Base-by-base conservation (phyloP, 2,888 invertebrate species). In the Aporophyla lueneburgensis region DNA sequence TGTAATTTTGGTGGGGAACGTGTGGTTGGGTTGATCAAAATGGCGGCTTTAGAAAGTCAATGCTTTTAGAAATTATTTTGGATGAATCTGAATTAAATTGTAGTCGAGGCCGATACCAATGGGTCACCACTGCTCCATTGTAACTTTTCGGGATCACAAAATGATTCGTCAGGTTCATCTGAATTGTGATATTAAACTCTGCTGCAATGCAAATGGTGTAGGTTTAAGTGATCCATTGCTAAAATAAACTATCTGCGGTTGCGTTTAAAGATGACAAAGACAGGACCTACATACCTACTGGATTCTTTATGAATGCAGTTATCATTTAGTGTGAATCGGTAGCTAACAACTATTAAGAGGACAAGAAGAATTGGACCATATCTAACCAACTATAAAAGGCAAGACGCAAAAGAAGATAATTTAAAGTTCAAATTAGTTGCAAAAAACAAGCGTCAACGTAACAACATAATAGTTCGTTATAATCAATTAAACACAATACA, bases 401-500 rank as follows among this genome's bases (percentile, higher is more conserved):
- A 77, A 75, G 5, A 54, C 14, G 58, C 27, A 58, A 71, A 63
- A 73, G 51, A 61, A 85, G 51, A 33, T 21, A 46, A 84, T 46
- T 69, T 53, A 62, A 80, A 70, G 21, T 58, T 67, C 12, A 66
- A 59, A 65, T 61, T 43, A 40, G 46, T 24, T n/a, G 66, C 53
- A 81, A 71, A 69, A 85, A 77, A 7, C 40, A 71, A 76, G 73
- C 78, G 68, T 81, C 74, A 71, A 77, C 40, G 68, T 71, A 86
- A 83, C 79, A 71, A 81, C 79, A 78, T 87, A 81, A 87, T 81
- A 83, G 76, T 85, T 85, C 78, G 77, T 87, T 62, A 73, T 86
- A 85, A 85, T 76, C 86, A 80, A 80, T 86, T 85, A 87, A 80
- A 80, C 78, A 87, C 86, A 86, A 84, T 80, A 59, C 76, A 71